Percentiles rank a stretch among this genome's conserved stretches.
Conservation (phyloP, 2,113 vertebrate genomes). For the Halcyon malimbica region DNA sequence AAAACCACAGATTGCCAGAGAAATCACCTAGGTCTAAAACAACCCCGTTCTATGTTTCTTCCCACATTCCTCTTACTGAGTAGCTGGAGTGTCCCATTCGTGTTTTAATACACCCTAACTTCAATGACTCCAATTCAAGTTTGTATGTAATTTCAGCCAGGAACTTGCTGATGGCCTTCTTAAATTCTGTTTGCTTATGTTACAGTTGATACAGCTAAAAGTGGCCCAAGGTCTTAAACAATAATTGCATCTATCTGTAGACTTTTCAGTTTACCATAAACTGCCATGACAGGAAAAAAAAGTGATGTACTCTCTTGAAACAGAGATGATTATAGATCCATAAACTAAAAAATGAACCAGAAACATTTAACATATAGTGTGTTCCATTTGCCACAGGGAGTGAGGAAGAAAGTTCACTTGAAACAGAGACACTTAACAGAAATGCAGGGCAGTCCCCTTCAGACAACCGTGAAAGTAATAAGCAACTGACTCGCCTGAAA, state of each 20-base stretch:
- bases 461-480: neutral
- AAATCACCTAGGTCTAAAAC: neutral
- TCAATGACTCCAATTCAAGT: neutral
- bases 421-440: slow-evolving; percentile 23
- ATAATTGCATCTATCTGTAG: neutral
- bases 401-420: slow-evolving; percentile 4
- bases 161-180: neutral
- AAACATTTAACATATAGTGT: neutral
- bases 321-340: neutral
- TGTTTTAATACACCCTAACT: neutral
- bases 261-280: neutral
- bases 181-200: neutral
- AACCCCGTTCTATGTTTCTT: neutral
- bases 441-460: slow-evolving; percentile 20
- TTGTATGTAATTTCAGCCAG: neutral
- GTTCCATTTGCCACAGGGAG: neutral
- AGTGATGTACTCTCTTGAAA: neutral
- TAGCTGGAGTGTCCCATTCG: neutral
- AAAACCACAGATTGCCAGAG: neutral
- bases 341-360: slow-evolving; percentile 18
- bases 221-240: neutral
- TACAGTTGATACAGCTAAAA: neutral
- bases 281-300: neutral
- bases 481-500: neutral
- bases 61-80: neutral